Conservation (phyloP, 2,113 vertebrate genomes). For the Ageneiosus marmoratus region DNA sequence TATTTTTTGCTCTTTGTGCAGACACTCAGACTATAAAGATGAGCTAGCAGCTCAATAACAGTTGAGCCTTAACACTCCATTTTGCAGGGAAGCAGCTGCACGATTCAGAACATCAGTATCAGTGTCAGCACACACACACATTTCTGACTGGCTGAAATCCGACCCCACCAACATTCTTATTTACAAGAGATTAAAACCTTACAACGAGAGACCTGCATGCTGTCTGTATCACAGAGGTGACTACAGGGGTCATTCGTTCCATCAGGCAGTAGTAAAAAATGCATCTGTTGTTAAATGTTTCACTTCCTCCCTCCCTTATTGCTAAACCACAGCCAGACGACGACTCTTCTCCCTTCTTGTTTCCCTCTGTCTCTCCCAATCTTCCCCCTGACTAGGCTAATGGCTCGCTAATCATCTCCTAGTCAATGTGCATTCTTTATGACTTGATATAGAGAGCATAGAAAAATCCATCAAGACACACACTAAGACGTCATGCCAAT, state of each 20-base stretch:
- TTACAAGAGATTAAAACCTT: neutral
- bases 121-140: neutral
- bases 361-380: neutral
- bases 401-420: neutral
- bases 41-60: neutral
- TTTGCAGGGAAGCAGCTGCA: neutral
- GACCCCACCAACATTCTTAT: neutral
- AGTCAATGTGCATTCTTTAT: slow-evolving; percentile 10
- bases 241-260: neutral
- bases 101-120: neutral
- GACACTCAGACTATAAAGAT: neutral
- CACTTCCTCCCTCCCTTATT: slow-evolving; percentile 39
- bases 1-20: neutral
- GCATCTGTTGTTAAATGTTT: slow-evolving; percentile 55
- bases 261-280: slow-evolving; percentile 38
- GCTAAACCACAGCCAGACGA: slow-evolving; percentile 39
- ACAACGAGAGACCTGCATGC: neutral
- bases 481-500: neutral
- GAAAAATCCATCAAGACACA: neutral
- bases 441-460: neutral
- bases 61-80: neutral
- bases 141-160: neutral
- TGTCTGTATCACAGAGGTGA: slow-evolving; percentile 6
- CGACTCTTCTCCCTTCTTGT: neutral
- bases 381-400: neutral